Evolutionary conservation across 2,888 invertebrate genomes (phyloP).

Genomic region (Fragum fragum): DNA sequence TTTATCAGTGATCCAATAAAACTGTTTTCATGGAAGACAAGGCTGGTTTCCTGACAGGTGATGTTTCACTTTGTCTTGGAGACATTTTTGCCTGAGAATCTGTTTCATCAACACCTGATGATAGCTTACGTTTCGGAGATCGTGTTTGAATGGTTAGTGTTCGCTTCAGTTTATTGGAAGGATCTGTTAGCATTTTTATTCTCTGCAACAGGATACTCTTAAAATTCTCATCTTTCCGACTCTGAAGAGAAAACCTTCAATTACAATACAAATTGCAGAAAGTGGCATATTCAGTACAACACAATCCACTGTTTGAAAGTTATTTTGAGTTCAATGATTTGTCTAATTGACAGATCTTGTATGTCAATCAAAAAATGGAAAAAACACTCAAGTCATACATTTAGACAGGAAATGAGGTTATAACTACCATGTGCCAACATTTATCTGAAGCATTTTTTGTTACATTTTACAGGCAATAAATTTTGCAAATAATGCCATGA

Average conservation of each 20-base stretch:
- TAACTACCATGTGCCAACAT: no score
- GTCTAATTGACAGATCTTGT: no score
- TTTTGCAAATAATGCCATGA: no score
- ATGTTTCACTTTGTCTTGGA: constrained; percentile 9
- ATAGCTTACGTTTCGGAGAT: constrained; percentile 3
- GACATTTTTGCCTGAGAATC: constrained; percentile 2
- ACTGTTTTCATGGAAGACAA: constrained; percentile 52
- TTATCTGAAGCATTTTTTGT: no score
- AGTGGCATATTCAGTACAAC: no score
- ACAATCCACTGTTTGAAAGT: no score
- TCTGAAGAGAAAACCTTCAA: constrained; percentile 59
- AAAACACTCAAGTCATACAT: no score
- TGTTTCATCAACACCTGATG: neutral
- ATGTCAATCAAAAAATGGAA: no score
- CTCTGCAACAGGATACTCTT: constrained; percentile 70
- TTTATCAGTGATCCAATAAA: constrained; percentile 17
- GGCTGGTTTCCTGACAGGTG: constrained; percentile 23
- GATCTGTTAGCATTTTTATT: constrained; percentile 72
- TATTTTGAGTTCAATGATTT: no score
- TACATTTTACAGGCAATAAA: no score
- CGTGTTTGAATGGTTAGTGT: constrained; percentile 3
- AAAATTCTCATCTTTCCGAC: constrained; percentile 71
- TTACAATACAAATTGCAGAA: no score
- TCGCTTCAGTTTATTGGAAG: constrained; percentile 56
- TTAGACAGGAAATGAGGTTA: no score